A percentile compares a stretch with the other conserved stretches of the same genome.
phyloP scores from a whole-genome alignment of 2,113 vertebrate genomes.

The Ceyx melanurus region DNA sequence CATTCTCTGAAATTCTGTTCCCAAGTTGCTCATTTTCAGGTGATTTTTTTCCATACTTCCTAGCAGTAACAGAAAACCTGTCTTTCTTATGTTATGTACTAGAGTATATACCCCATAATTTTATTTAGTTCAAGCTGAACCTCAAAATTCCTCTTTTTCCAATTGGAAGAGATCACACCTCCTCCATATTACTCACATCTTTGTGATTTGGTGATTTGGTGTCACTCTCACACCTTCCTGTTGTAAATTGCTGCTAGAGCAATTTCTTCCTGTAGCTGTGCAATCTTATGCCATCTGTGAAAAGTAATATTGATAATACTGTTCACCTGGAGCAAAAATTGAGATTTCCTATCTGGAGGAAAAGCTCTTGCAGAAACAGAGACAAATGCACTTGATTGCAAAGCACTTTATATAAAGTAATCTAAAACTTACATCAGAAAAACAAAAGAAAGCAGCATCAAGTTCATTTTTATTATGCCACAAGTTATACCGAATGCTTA shows the following conservation, averaged over 20 bases:
- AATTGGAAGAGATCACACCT: neutral
- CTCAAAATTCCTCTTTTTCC: neutral
- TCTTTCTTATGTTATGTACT: neutral
- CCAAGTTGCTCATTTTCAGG: conserved; percentile 13
- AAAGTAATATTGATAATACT: conserved; percentile 18
- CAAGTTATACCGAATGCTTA: neutral
- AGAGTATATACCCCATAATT: neutral
- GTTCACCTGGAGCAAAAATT: neutral
- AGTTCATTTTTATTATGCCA: neutral
- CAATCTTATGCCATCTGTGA: neutral
- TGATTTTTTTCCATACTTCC: conserved; percentile 7
- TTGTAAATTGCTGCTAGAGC: neutral
- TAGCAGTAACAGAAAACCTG: conserved; percentile 22
- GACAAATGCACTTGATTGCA: neutral
- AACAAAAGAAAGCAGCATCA: neutral
- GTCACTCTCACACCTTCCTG: neutral
- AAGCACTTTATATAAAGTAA: neutral
- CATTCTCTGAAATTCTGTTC: conserved; percentile 1
- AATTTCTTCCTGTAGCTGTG: conserved; percentile 22
- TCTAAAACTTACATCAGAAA: neutral
- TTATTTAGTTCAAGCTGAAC: conserved; percentile 2
- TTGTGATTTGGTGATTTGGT: conserved; percentile 34
- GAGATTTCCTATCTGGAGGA: neutral
- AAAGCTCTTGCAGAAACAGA: neutral
- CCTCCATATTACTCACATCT: neutral